Base-by-base conservation (phyloP, 2,797 vertebrate species). In the Xiphophorus birchmanni region DNA sequence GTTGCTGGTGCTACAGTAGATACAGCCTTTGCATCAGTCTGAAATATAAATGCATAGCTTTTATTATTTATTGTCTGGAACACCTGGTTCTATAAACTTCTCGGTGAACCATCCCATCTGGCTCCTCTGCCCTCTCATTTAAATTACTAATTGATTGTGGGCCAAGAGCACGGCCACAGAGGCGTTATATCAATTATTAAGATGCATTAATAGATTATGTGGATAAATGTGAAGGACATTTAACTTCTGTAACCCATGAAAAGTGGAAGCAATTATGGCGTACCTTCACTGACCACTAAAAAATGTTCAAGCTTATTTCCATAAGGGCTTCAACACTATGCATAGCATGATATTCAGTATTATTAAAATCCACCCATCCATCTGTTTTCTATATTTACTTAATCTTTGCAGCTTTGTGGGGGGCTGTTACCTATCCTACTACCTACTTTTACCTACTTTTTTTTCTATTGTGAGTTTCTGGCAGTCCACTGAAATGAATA, bases 161-260 rank as follows among this genome's bases (percentile, higher is more conserved):
- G 90, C 87, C 88, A 79, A 85, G 90, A 86, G 83, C 69, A 42
- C n/a, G 72, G 92, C 84, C 92, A 83, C 86, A 87, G 91, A 89
- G 84, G 80, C 83, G 81, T 81, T 67, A 82, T 93, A 95, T 96
- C 87, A 95, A 95, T 96, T 94, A 95, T 96, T 94, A 93, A 95
- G 82, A 82, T 65, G 80, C 90, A 91, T 95, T 95, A 95, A 96
- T 95, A 94, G 93, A 95, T 94, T 94, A 93, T 92, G 86, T 78
- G 90, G 86, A 91, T 92, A 90, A 92, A 91, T 91, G 88, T 92
- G 91, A 83, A 54, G 84, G 82, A 80, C 88, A 89, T 94, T 95
- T 92, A 94, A 95, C 92, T 93, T 87, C 82, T 86, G 84, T 90
- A 91, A 91, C 92, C 91, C 90, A 40, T 74, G 65, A 85, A 88